These are phyloP conservation scores for Drosophila serrata DNA, from an alignment of 1,140 invertebrate genomes.

Conservation along the genomic window DNA sequence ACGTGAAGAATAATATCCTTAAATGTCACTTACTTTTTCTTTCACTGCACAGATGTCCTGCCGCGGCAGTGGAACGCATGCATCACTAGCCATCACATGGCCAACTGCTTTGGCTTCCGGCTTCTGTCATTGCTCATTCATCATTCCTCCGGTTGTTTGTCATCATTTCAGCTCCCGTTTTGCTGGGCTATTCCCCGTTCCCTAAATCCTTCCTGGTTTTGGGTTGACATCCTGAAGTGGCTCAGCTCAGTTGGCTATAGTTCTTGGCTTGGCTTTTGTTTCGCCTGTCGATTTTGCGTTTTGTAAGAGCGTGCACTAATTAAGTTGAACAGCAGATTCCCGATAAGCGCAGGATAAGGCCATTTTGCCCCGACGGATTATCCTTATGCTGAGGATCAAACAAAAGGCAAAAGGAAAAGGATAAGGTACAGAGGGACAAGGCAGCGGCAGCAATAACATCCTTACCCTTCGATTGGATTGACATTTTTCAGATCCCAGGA, in stretches of 20 bases:
- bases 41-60: slow-evolving; percentile 24
- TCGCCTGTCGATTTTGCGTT: slow-evolving; percentile 54
- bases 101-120: slow-evolving; percentile 66
- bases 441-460: neutral
- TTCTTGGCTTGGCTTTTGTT: slow-evolving; percentile 40
- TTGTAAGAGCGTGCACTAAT: slow-evolving; percentile 73
- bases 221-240: slow-evolving; percentile 75
- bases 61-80: slow-evolving; percentile 58
- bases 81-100: slow-evolving; percentile 65
- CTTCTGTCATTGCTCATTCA: slow-evolving; percentile 40
- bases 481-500: slow-evolving; percentile 11
- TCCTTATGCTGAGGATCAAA: slow-evolving; percentile 10
- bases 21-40: neutral
- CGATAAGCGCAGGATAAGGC: slow-evolving; percentile 55
- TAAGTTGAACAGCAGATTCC: slow-evolving; percentile 69
- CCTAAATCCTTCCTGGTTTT: slow-evolving; percentile 24
- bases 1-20: neutral
- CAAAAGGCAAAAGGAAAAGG: neutral
- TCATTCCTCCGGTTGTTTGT: slow-evolving; percentile 38
- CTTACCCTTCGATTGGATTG: slow-evolving; percentile 14
- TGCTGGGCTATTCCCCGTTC: neutral
- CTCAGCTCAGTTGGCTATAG: slow-evolving; percentile 10
- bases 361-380: slow-evolving; percentile 20
- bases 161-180: slow-evolving; percentile 25
- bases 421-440: neutral